Conservation (phyloP, 2,888 invertebrate genomes). For the Catocala nupta region DNA sequence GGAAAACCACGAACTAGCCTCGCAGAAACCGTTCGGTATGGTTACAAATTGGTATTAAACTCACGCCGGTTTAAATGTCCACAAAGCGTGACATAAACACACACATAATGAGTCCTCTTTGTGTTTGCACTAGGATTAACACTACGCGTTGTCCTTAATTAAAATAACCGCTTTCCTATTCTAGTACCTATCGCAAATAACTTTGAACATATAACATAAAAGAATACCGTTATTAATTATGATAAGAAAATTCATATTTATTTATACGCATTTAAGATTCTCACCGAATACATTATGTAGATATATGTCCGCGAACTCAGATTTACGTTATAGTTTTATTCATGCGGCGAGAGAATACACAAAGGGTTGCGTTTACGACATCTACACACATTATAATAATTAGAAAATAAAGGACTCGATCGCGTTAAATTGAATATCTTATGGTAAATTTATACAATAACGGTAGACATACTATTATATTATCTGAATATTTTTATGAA, state of each 20-base stretch:
- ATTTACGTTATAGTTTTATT: neutral
- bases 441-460: too few species aligned
- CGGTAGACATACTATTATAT: too few species aligned
- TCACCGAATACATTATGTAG: slow-evolving; percentile 1
- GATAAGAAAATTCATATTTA: slow-evolving; percentile 14
- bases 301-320: neutral
- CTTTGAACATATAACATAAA: too few species aligned
- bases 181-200: too few species aligned
- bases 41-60: slow-evolving; percentile 67
- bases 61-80: slow-evolving; percentile 64
- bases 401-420: too few species aligned
- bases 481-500: too few species aligned
- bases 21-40: slow-evolving; percentile 68
- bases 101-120: slow-evolving; percentile 58
- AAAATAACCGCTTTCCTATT: neutral
- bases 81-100: slow-evolving; percentile 69
- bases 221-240: slow-evolving; percentile 5
- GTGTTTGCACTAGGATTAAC: slow-evolving; percentile 21
- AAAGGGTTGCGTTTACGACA: too few species aligned
- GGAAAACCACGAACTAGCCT: slow-evolving; percentile 71
- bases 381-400: too few species aligned
- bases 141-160: slow-evolving; percentile 28
- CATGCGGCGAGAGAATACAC: neutral
- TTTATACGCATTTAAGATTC: neutral
- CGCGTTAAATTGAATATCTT: too few species aligned